These are phyloP conservation scores for Tryphoninae sp. DNA, from an alignment of 2,888 invertebrate genomes.

Conservation along the genomic window DNA sequence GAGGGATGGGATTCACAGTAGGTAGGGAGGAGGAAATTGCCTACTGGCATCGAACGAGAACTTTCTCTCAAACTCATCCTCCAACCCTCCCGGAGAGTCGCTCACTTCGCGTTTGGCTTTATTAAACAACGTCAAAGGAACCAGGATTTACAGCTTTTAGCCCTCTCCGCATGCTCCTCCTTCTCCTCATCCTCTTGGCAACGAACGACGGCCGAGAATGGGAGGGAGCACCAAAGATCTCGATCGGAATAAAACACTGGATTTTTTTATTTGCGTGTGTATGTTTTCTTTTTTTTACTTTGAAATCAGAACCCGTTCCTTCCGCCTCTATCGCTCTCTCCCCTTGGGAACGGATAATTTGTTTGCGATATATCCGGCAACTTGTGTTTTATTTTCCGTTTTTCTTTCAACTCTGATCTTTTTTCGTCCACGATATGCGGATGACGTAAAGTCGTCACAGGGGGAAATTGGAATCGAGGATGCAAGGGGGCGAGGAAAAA, in stretches of 20 bases:
- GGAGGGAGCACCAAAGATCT: background rate
- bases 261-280: background rate
- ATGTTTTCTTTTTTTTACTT: too few relatives aligned
- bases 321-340: too few relatives aligned
- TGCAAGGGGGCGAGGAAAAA: conserved; percentile 1
- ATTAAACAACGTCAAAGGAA: conserved; percentile 62
- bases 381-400: too few relatives aligned
- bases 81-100: conserved; percentile 12
- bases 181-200: background rate
- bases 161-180: background rate
- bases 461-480: conserved; percentile 28
- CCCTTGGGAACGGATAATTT: background rate
- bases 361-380: background rate
- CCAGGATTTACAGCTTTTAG: conserved; percentile 42
- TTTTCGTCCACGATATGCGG: background rate
- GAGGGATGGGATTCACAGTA: conserved; percentile 9
- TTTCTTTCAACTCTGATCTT: background rate
- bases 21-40: conserved; percentile 30
- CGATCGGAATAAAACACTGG: conserved; percentile 12
- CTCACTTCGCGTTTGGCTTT: conserved; percentile 58
- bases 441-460: conserved; percentile 28
- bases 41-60: conserved; percentile 52
- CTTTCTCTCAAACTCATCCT: conserved; percentile 49
- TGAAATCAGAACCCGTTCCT: too few relatives aligned
- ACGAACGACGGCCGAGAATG: background rate